phyloP scores from a whole-genome alignment of 2,113 vertebrate species.

The Ameiurus melas region DNA sequence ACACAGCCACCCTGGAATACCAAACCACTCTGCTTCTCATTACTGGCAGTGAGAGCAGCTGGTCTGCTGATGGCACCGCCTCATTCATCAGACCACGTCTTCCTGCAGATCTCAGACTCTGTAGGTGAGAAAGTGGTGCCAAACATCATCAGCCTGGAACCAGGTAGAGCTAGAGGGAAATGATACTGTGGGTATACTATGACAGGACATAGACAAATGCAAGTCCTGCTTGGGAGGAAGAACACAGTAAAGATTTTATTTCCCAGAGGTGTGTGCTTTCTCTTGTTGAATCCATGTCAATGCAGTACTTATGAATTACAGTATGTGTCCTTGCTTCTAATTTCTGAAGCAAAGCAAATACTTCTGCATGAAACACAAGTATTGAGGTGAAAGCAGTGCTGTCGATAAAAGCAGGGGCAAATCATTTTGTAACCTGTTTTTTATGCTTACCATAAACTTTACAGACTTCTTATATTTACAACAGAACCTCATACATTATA shows the following conservation, averaged over 20 bases:
- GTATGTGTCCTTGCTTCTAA: slow-evolving; percentile 43
- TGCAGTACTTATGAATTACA: slow-evolving; percentile 39
- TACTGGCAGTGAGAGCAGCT: slow-evolving; percentile 40
- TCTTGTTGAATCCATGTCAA: slow-evolving; percentile 25
- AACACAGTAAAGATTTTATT: slow-evolving; percentile 26
- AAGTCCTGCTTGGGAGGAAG: slow-evolving; percentile 1
- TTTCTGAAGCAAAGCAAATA: slow-evolving; percentile 45
- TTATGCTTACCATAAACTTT: slow-evolving; percentile 52
- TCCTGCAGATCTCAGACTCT: slow-evolving; percentile 34
- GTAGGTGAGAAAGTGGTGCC: slow-evolving; percentile 35
- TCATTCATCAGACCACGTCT: slow-evolving; percentile 51
- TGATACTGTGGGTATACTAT: not conserved
- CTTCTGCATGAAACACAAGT: slow-evolving; percentile 40
- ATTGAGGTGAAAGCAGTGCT: slow-evolving; percentile 23
- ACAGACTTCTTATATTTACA: slow-evolving; percentile 51
- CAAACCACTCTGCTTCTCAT: slow-evolving; percentile 50
- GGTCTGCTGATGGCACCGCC: slow-evolving; percentile 22
- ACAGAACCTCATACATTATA: slow-evolving; percentile 35
- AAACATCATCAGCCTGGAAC: slow-evolving; percentile 17
- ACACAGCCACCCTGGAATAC: slow-evolving; percentile 47
- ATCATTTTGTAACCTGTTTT: slow-evolving; percentile 32
- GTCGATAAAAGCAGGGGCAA: slow-evolving; percentile 11
- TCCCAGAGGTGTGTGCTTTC: not conserved
- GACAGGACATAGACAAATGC: not conserved
- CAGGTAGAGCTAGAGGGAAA: slow-evolving; percentile 9